Evolutionary conservation across 2,113 vertebrate genomes (phyloP).

Genomic region (Pteruthius melanotis): DNA sequence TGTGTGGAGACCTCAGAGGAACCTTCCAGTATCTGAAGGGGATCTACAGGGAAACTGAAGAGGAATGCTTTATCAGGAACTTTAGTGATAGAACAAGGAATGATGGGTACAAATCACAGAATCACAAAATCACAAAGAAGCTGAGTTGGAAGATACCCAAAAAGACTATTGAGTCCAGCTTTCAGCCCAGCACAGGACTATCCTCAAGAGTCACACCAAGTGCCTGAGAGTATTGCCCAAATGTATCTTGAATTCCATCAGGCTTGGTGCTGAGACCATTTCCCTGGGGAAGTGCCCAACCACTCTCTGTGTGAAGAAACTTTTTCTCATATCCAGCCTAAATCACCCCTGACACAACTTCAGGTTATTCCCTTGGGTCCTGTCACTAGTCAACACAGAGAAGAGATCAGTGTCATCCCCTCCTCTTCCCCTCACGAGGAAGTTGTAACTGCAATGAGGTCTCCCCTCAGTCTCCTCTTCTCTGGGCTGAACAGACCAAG

Average conservation of each 20-base stretch:
- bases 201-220: background rate
- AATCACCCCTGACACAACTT: background rate
- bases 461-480: background rate
- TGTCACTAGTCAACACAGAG: background rate
- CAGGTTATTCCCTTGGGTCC: background rate
- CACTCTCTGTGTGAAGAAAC: background rate
- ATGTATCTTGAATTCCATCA: background rate
- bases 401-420: background rate
- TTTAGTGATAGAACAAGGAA: background rate
- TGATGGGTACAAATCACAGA: background rate
- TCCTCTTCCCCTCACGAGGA: background rate
- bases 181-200: background rate
- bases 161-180: background rate
- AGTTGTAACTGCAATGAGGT: fast-evolving
- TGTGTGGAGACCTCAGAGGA: background rate
- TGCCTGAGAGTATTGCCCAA: background rate
- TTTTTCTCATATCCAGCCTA: background rate
- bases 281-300: background rate
- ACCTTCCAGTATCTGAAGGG: background rate
- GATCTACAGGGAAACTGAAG: background rate
- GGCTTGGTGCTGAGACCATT: background rate
- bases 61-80: background rate
- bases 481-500: background rate
- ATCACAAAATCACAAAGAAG: background rate
- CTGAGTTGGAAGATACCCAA: background rate